A percentile compares a stretch with the other conserved stretches of the same genome.
phyloP scores from a whole-genome alignment of 2,888 invertebrate genomes.

The Thera britannica region DNA sequence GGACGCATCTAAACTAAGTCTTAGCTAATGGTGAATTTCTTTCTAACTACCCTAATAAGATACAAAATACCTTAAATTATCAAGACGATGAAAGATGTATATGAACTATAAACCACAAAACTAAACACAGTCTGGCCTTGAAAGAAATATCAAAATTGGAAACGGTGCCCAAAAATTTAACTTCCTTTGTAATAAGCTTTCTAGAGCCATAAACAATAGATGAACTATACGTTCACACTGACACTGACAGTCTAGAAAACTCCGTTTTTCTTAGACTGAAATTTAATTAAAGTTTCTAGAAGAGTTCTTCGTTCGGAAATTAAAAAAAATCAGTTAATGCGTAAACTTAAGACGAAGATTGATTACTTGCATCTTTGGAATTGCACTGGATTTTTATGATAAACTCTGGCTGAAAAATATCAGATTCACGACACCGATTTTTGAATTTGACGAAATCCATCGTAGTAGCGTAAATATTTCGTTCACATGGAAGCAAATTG shows the following conservation, averaged over 20 bases:
- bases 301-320: neutral
- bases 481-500: neutral
- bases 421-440: neutral
- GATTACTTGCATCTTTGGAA: neutral
- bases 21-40: too few species aligned
- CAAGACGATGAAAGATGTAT: too few species aligned
- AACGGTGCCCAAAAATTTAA: too few species aligned
- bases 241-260: neutral
- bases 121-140: too few species aligned
- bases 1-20: too few species aligned
- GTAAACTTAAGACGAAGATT: slow-evolving; percentile 2
- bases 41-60: too few species aligned
- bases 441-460: too few species aligned
- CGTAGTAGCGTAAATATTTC: neutral
- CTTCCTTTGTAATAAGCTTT: neutral
- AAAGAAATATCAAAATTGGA: too few species aligned
- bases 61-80: too few species aligned
- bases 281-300: slow-evolving; percentile 1
- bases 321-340: neutral
- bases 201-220: neutral
- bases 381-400: neutral
- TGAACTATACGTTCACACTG: neutral
- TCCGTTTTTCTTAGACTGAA: neutral
- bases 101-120: too few species aligned
- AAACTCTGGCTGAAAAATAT: neutral